A percentile compares a stretch with the other conserved stretches of the same genome.
Conservation (phyloP, 2,888 invertebrate species). For the Mactromeris polynyma region DNA sequence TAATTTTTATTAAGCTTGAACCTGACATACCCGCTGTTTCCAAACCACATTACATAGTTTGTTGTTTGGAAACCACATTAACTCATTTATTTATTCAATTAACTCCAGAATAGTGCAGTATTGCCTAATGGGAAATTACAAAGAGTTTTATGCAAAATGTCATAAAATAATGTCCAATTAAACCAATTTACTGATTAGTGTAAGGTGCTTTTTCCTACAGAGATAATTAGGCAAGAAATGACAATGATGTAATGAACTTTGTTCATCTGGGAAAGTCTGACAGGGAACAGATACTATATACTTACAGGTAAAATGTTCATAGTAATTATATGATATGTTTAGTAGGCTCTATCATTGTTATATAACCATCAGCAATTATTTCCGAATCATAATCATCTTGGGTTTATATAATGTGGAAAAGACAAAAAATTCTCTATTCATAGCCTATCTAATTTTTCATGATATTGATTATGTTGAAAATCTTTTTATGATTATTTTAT, state of each 20-base stretch:
- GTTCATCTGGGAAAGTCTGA: neutral
- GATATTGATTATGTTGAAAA: neutral
- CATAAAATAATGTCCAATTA: constrained; percentile 2
- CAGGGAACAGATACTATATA: neutral
- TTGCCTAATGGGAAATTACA: neutral
- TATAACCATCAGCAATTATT: neutral
- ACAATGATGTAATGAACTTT: neutral
- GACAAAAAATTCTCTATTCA: neutral
- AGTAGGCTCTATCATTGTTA: neutral
- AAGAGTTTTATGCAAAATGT: neutral
- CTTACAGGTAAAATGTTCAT: neutral
- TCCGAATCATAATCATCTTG: neutral
- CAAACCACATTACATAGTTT: neutral
- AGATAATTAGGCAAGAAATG: neutral
- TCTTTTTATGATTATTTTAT: neutral
- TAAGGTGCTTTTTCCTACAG: neutral
- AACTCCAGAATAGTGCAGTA: neutral
- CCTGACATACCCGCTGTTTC: neutral
- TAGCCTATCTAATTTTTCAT: neutral
- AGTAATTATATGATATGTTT: neutral
- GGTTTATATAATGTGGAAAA: neutral
- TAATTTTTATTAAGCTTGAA: neutral
- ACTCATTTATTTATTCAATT: neutral
- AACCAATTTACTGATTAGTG: neutral
- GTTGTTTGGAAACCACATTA: neutral